Percentiles rank a stretch among this genome's conserved stretches.
Conservation (phyloP, 2,113 vertebrate genomes). For the Microcebus ravelobensis region DNA sequence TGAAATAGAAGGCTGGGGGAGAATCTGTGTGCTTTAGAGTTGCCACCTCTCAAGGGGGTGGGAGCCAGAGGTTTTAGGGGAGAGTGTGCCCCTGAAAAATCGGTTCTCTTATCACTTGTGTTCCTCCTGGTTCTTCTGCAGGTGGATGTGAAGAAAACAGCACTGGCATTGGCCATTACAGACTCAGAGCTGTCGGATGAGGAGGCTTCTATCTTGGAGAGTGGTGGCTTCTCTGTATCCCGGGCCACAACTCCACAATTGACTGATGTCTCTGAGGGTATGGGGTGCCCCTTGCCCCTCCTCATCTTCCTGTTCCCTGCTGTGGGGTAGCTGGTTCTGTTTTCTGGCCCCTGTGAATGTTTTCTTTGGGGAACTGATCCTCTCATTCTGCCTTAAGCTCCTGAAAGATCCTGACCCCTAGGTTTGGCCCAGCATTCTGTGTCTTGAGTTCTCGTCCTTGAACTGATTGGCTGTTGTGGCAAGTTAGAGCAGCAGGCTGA, state of each 20-base stretch:
- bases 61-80: not conserved
- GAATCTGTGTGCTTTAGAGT: not conserved
- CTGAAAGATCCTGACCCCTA: not conserved
- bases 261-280: constrained; percentile 96
- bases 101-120: not conserved
- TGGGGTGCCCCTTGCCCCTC: not conserved
- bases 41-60: not conserved
- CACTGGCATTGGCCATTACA: constrained; percentile 97
- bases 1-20: not conserved
- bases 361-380: not conserved
- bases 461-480: not conserved
- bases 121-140: constrained; percentile 70
- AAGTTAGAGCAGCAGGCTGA: not conserved
- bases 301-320: not conserved
- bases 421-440: not conserved
- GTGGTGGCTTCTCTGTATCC: constrained; percentile 97
- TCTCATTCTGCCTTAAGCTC: not conserved
- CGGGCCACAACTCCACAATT: constrained; percentile 97
- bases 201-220: constrained; percentile 98
- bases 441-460: not conserved
- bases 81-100: not conserved
- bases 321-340: not conserved
- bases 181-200: constrained; percentile 98
- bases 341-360: not conserved
- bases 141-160: constrained; percentile 94